Evolutionary conservation across 2,797 vertebrate genomes (phyloP), one percentile per base, ranked within the genome.

Genomic region (Trachurus trachurus): DNA sequence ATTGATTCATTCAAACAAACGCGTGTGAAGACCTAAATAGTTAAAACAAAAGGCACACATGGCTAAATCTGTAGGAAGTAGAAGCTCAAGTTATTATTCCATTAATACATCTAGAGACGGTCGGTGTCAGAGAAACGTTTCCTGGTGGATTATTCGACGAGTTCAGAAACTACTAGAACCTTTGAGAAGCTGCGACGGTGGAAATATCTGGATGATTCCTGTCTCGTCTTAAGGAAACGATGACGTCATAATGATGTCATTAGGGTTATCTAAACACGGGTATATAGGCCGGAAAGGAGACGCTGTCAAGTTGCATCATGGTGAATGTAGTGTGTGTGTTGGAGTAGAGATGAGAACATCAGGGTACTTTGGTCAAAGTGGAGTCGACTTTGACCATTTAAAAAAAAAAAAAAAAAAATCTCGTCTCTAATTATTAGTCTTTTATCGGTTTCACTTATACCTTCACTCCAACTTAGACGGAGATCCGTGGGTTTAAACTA

Each of bases 1-100:
- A 96, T 97, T 96, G 92, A 92, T 73, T 86, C 83, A 82, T 87
- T 61, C 58, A 77, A 71, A 81, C 45, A 29, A n/a, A n/a, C n/a
- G n/a, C 26, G 57, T 67, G 59, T 69, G 59, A 79, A 77, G 45
- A 89, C 68, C 73, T 70, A 1, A 29, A 58, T 3, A 62, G 19
- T 40, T 59, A 12, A 26, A 26, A n/a, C n/a, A n/a, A n/a, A 29
- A 31, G 29, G 37, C 67, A 68, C 52, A 66, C 59, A 21, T 39
- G 60, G 52, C 3, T 52, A 12, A 16, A 49, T 64, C 52, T 60
- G 26, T 64, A 16, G 26, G 22, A 40, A 26, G 3, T 45, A 37
- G 66, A 76, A 17, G 65, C 65, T 64, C 17, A 70, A 70, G 26
- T 26, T 26, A 26, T 66, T 58, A 34, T 29, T 39, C 64, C 34